Evolutionary conservation across 2,888 invertebrate genomes (phyloP).

Genomic region (Ophion costatus): DNA sequence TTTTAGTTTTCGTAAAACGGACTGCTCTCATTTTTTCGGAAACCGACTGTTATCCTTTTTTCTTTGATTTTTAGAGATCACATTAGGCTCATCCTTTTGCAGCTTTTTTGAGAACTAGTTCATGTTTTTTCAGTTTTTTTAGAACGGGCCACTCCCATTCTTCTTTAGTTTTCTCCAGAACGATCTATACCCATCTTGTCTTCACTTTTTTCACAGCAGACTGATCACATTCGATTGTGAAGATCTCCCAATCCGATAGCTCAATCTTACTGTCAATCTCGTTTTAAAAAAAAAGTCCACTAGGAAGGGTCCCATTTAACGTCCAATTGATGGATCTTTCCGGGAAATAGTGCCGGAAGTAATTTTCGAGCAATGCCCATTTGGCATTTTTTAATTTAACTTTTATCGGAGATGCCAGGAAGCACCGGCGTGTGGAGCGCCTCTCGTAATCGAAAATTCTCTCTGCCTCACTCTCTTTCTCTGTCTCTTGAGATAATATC

Average conservation of each 20-base stretch:
- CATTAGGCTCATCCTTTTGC: too few relatives aligned
- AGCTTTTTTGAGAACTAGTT: too few relatives aligned
- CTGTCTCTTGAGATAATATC: slow-evolving; percentile 23
- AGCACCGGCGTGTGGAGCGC: neutral
- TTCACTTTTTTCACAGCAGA: neutral
- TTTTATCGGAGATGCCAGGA: slow-evolving; percentile 20
- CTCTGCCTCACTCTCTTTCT: neutral
- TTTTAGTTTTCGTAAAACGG: too few relatives aligned
- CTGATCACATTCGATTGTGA: neutral
- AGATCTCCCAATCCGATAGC: neutral
- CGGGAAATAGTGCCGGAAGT: neutral
- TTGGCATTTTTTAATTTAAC: neutral
- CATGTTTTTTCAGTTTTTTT: too few relatives aligned
- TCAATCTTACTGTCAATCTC: neutral
- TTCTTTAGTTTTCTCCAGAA: neutral
- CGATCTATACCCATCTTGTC: neutral
- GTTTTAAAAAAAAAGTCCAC: neutral
- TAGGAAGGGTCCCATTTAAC: neutral
- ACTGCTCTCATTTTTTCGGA: too few relatives aligned
- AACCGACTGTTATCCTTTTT: too few relatives aligned
- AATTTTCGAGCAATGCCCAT: too few relatives aligned
- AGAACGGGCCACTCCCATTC: too few relatives aligned
- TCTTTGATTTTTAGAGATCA: too few relatives aligned
- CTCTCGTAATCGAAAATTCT: slow-evolving; percentile 35
- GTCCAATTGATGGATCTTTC: too few relatives aligned